phyloP scores from a whole-genome alignment of 2,888 invertebrate species.

The Himalopsyche japonica region DNA sequence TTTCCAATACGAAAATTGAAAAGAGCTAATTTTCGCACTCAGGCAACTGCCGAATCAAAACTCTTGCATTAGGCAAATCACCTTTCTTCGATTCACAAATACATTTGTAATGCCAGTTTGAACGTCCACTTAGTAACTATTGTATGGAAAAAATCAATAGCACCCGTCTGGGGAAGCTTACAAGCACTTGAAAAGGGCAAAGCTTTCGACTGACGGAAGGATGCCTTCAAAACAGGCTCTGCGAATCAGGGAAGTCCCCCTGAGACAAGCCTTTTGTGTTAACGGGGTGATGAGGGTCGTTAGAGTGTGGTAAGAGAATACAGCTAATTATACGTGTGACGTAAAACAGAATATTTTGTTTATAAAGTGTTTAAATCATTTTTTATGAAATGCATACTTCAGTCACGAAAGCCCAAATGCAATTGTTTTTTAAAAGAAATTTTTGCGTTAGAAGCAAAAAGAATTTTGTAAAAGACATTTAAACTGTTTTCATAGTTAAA shows the following conservation, averaged over 20 bases:
- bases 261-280: background rate
- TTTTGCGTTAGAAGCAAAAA: too few relatives aligned
- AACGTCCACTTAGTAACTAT: background rate
- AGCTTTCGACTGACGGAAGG: background rate
- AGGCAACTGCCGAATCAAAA: background rate
- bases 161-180: background rate
- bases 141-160: background rate
- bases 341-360: background rate
- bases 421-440: too few relatives aligned
- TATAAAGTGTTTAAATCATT: too few relatives aligned
- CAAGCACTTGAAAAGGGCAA: background rate
- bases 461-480: too few relatives aligned
- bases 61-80: background rate
- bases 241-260: background rate
- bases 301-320: background rate
- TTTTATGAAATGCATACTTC: too few relatives aligned
- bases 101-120: background rate
- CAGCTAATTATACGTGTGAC: background rate
- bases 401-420: too few relatives aligned
- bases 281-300: background rate
- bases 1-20: too few relatives aligned
- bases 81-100: background rate
- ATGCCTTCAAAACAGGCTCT: background rate
- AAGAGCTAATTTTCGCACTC: background rate
- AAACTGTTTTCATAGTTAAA: too few relatives aligned